Evolutionary conservation across 2,113 vertebrate genomes (phyloP), one percentile per base, ranked within the genome.

Genomic region (Hyaena hyaena): DNA sequence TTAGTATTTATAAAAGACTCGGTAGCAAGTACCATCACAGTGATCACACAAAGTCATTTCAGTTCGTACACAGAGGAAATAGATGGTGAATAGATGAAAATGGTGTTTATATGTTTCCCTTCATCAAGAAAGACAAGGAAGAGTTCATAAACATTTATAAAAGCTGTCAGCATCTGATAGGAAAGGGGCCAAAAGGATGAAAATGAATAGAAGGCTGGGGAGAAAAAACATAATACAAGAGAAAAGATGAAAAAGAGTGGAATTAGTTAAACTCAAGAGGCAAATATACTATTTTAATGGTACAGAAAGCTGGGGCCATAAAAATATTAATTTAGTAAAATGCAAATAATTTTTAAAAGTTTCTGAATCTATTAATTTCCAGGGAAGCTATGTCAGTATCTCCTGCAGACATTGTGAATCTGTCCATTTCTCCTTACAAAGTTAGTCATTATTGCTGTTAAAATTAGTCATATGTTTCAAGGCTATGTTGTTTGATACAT

Each of bases 61-160:
- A 88, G 39, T 43, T 74, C 71, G 24, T 14, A 55, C n/a, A 35
- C 17, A 50, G 76, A 96, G 73, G 53, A 48, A 74, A 39, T 61
- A 50, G 35, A 39, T 94, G 45, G 28, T 66, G 88, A 92, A 73
- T 81, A 82, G 55, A 45, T 58, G 68, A 65, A 81, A 91, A 77
- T 28, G 21, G 11, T 31, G 15, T 83, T 90, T 92, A n/a, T 79
- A n/a, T 66, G 43, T 55, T 96, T 96, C 88, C 68, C 68, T 94
- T 97, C 69, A 90, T 96, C 88, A 92, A 85, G 76, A 94, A 96
- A 96, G 77, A 77, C 69, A 95, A 95, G 91, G 66, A 85, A 58
- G 4, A 33, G 33, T 79, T 97, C 79, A 82, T 82, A 97, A 96
- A 79, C 86, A 92, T 85, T 90, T 96, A 93, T 90, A 28, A 95